A percentile compares a stretch with the other conserved stretches of the same genome.
These are phyloP conservation scores for Drosophila bocki DNA, from an alignment of 1,140 invertebrate species.

Conservation along the genomic window DNA sequence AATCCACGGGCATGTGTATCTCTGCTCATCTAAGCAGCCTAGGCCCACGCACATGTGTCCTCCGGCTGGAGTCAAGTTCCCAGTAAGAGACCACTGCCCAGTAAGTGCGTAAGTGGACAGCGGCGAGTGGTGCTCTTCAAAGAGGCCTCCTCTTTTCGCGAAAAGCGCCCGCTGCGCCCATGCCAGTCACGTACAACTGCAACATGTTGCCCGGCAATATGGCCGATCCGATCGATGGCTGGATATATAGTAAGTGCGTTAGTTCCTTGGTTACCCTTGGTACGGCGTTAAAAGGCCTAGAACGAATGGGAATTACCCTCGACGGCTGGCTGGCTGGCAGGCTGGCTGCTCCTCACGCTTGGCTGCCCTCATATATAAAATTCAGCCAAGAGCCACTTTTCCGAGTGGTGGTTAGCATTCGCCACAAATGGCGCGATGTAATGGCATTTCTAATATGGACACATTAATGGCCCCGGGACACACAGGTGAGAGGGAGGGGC, in stretches of 20 bases:
- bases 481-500: slow-evolving; percentile 50
- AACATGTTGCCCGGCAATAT: slow-evolving; percentile 70
- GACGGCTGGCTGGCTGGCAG: slow-evolving; percentile 13
- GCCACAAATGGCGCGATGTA: slow-evolving; percentile 80
- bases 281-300: slow-evolving; percentile 36
- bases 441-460: slow-evolving; percentile 80
- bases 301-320: slow-evolving; percentile 46
- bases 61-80: slow-evolving; percentile 52
- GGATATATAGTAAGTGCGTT: slow-evolving; percentile 5
- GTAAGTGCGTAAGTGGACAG: slow-evolving; percentile 45
- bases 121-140: slow-evolving; percentile 45
- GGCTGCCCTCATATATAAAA: slow-evolving; percentile 51
- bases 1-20: slow-evolving; percentile 13
- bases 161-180: slow-evolving; percentile 45
- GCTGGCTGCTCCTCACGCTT: slow-evolving; percentile 54
- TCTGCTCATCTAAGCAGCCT: slow-evolving; percentile 2
- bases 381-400: slow-evolving; percentile 10
- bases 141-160: slow-evolving; percentile 19
- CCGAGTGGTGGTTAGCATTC: slow-evolving; percentile 69
- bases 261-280: slow-evolving; percentile 28
- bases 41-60: slow-evolving; percentile 53
- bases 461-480: slow-evolving; percentile 62
- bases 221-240: slow-evolving; percentile 68
- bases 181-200: slow-evolving; percentile 68
- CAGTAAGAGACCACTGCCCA: slow-evolving; percentile 47